These are phyloP conservation scores for Sturnus vulgaris DNA, from an alignment of 2,113 vertebrate genomes.

Conservation along the genomic window DNA sequence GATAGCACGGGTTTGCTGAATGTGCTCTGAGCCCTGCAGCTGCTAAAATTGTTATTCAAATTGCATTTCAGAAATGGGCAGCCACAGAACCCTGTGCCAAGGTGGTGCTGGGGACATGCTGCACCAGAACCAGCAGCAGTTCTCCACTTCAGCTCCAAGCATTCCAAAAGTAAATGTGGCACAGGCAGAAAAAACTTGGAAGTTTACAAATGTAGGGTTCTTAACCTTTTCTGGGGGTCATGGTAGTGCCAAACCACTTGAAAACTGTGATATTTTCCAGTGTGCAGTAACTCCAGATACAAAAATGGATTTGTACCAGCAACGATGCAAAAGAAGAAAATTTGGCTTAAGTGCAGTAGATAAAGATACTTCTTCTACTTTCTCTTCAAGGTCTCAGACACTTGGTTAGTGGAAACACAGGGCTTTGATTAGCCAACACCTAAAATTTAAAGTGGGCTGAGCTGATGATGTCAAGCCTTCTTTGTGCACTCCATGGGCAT, in stretches of 20 bases:
- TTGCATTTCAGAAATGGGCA: not conserved
- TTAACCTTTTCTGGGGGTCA: accelerated
- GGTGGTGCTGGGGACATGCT: accelerated
- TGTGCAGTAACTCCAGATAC: not conserved
- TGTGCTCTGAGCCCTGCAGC: not conserved
- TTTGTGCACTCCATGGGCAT: not conserved
- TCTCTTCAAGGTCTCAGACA: not conserved
- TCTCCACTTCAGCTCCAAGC: not conserved
- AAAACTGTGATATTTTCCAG: not conserved
- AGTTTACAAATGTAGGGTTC: not conserved
- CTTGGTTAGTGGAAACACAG: not conserved
- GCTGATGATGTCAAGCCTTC: not conserved
- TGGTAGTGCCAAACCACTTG: not conserved
- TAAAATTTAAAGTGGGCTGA: not conserved
- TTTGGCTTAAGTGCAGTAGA: not conserved
- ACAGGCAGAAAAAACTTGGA: not conserved
- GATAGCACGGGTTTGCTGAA: not conserved
- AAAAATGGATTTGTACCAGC: not conserved
- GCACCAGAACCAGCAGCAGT: not conserved
- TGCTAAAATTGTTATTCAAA: not conserved
- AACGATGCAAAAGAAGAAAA: not conserved
- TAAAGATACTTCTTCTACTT: not conserved
- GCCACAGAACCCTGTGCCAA: not conserved
- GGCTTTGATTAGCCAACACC: not conserved
- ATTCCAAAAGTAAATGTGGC: not conserved